phyloP scores from a whole-genome alignment of 2,888 invertebrate species.

The Notodonta dromedarius region DNA sequence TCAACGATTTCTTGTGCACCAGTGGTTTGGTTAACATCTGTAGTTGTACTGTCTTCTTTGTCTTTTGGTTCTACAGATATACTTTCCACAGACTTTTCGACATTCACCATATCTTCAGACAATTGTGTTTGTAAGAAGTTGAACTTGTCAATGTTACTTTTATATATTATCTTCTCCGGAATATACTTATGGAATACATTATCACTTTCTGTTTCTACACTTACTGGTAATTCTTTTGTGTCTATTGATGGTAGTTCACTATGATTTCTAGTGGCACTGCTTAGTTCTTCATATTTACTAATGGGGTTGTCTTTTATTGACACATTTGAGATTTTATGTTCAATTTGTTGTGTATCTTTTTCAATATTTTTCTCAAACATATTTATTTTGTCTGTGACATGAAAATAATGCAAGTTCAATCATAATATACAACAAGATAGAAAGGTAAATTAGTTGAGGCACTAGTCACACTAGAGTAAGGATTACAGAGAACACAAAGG shows the following conservation, averaged over 20 bases:
- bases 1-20: constrained; percentile 32
- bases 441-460: neutral
- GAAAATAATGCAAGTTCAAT: neutral
- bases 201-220: constrained; percentile 29
- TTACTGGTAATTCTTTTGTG: constrained; percentile 35
- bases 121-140: constrained; percentile 77
- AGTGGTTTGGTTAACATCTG: constrained; percentile 25
- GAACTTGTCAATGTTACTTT: constrained; percentile 70
- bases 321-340: constrained; percentile 65
- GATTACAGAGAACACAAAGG: constrained; percentile 10
- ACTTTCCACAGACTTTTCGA: constrained; percentile 45
- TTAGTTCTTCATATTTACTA: constrained; percentile 58
- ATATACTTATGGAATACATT: constrained; percentile 37
- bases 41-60: constrained; percentile 45
- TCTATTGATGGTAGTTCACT: constrained; percentile 38
- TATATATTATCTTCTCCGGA: constrained; percentile 63
- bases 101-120: constrained; percentile 48
- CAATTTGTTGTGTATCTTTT: constrained; percentile 58
- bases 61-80: constrained; percentile 39
- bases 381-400: constrained; percentile 74
- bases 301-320: constrained; percentile 64
- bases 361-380: constrained; percentile 76
- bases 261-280: constrained; percentile 42
- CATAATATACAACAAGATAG: neutral
- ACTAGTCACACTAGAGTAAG: neutral